phyloP scores from a whole-genome alignment of 2,113 vertebrate genomes.

The Osmerus eperlanus region DNA sequence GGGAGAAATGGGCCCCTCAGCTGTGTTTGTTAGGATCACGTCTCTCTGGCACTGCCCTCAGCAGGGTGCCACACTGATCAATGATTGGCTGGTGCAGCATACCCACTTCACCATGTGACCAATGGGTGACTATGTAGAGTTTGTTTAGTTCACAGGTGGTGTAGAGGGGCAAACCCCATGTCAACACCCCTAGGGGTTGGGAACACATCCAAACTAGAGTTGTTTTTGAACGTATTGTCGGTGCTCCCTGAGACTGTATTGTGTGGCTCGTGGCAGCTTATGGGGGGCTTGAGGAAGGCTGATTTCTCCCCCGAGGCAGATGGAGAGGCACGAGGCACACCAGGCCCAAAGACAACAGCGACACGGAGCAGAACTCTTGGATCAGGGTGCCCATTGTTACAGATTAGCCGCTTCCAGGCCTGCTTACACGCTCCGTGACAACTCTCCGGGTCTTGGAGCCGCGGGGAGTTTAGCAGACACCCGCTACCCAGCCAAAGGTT shows the following conservation, averaged over 20 bases:
- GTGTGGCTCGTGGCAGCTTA: neutral
- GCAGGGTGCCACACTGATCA: neutral
- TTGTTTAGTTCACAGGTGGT: neutral
- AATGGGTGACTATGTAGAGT: too few relatives aligned
- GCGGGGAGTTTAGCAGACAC: too few relatives aligned
- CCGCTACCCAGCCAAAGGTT: neutral
- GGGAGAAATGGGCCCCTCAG: neutral
- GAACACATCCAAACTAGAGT: neutral
- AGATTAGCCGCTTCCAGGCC: neutral
- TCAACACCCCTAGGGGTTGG: neutral
- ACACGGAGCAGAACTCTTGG: slow-evolving; percentile 7
- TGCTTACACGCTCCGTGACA: neutral
- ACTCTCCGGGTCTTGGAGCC: too few relatives aligned
- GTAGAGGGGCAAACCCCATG: neutral
- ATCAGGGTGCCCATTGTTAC: neutral
- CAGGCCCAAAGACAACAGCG: slow-evolving; percentile 19
- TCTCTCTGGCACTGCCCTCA: neutral
- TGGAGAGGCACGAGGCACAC: neutral
- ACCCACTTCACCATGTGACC: slow-evolving; percentile 5
- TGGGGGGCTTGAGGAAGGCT: neutral
- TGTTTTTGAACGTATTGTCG: neutral
- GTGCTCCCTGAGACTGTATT: neutral
- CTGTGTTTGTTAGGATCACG: slow-evolving; percentile 22
- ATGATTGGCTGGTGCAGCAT: neutral
- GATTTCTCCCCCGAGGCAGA: neutral